These are phyloP conservation scores for Thereva unica DNA, from an alignment of 2,888 invertebrate genomes.

Conservation along the genomic window DNA sequence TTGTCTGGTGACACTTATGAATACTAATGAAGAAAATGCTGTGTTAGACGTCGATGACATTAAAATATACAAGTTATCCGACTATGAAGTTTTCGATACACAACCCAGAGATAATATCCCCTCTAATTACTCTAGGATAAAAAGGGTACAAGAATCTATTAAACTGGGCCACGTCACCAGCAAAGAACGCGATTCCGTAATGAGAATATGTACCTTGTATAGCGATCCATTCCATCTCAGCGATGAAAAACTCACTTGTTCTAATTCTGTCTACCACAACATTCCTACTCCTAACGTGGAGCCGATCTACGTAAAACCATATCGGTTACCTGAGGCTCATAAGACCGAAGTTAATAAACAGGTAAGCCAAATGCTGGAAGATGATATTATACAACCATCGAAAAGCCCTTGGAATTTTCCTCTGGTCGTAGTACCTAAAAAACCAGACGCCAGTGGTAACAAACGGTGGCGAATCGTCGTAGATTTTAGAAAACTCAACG, in stretches of 20 bases:
- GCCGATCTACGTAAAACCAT: slow-evolving; percentile 5
- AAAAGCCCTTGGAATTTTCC: slow-evolving; percentile 23
- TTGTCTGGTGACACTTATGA: too few relatives aligned
- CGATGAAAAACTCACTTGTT: slow-evolving; percentile 13
- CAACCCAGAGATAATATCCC: background rate
- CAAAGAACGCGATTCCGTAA: slow-evolving; percentile 46
- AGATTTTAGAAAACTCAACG: slow-evolving; percentile 53
- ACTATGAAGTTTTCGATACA: slow-evolving; percentile 16
- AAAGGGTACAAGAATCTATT: slow-evolving; percentile 24
- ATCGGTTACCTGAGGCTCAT: slow-evolving; percentile 28
- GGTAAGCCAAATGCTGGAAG: slow-evolving; percentile 46
- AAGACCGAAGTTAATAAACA: slow-evolving; percentile 40
- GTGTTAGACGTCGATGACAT: too few relatives aligned
- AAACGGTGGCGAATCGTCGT: slow-evolving; percentile 51
- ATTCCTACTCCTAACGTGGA: background rate
- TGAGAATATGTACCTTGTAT: slow-evolving; percentile 45
- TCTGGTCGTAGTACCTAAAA: slow-evolving; percentile 48
- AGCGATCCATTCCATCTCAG: slow-evolving; percentile 47
- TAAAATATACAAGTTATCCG: background rate
- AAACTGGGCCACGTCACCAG: slow-evolving; percentile 43
- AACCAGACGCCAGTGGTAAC: slow-evolving; percentile 47
- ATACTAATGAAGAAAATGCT: too few relatives aligned
- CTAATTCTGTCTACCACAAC: background rate
- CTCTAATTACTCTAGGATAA: slow-evolving; percentile 2
- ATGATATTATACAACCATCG: slow-evolving; percentile 45